Percentiles rank a stretch among this genome's conserved stretches.
These are phyloP conservation scores for Vombatus ursinus DNA, from an alignment of 2,113 vertebrate genomes.

Conservation along the genomic window DNA sequence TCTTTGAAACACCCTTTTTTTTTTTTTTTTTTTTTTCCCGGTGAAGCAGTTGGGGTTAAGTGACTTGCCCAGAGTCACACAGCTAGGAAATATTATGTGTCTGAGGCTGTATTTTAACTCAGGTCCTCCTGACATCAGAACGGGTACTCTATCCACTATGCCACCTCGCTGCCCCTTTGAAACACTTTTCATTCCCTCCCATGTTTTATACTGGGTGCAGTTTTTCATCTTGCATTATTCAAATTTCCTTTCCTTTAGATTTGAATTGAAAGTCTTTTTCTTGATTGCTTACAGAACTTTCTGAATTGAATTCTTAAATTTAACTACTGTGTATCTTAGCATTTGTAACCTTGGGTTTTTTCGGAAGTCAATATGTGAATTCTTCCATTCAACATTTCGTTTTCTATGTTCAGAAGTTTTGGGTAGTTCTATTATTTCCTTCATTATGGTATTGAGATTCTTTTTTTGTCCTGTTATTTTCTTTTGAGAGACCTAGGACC, in stretches of 20 bases:
- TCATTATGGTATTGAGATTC: background rate
- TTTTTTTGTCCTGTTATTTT: background rate
- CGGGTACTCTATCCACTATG: too few species aligned
- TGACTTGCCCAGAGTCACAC: too few species aligned
- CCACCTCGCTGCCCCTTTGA: background rate
- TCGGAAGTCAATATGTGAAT: background rate
- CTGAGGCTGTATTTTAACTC: too few species aligned
- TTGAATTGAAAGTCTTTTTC: background rate
- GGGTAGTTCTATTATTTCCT: background rate
- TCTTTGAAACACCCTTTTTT: background rate
- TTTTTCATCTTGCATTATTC: background rate
- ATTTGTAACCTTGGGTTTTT: background rate
- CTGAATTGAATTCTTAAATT: background rate
- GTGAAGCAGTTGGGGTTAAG: too few species aligned
- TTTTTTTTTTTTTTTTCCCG: too few species aligned
- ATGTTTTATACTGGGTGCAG: background rate
- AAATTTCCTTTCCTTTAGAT: background rate
- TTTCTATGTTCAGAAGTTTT: background rate
- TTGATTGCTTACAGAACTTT: background rate
- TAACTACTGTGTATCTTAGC: background rate
- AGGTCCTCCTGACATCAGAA: too few species aligned
- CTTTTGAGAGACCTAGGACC: background rate
- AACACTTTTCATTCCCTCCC: background rate
- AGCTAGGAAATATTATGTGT: too few species aligned
- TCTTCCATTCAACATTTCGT: background rate